Evolutionary conservation across 2,113 vertebrate genomes (phyloP).

Genomic region (Orcinus orca): DNA sequence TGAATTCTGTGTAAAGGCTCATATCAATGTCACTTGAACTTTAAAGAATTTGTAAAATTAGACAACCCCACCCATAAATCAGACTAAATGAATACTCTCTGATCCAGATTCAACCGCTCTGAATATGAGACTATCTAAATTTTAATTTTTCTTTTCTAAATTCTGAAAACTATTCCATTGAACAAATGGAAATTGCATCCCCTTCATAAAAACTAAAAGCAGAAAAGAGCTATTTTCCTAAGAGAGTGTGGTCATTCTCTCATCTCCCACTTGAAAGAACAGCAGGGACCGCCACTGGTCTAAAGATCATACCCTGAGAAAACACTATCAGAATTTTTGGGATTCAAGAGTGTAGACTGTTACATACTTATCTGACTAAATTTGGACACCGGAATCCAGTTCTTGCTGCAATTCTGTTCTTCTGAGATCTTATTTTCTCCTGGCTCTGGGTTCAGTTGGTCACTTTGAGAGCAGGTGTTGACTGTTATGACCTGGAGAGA

Average conservation of each 20-base stretch:
- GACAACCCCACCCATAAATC: neutral
- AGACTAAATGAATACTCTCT: neutral
- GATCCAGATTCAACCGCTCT: neutral
- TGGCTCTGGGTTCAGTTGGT: slow-evolving; percentile 78
- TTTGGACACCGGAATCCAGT: slow-evolving; percentile 88
- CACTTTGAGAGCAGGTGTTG: slow-evolving; percentile 80
- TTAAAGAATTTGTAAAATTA: neutral
- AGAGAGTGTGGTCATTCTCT: neutral
- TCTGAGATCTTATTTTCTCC: slow-evolving; percentile 70
- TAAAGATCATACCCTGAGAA: neutral
- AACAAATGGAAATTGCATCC: neutral
- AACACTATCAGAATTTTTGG: neutral
- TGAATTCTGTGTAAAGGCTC: neutral
- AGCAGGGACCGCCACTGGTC: neutral
- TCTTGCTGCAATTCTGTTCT: slow-evolving; percentile 74
- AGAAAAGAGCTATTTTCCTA: neutral
- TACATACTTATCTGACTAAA: slow-evolving; percentile 92
- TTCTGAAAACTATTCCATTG: neutral
- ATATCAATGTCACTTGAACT: neutral
- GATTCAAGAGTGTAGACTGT: neutral
- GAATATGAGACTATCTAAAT: neutral
- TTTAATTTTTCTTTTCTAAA: slow-evolving; percentile 6
- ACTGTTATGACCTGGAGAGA: slow-evolving; percentile 83
- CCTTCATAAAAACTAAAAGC: slow-evolving; percentile 14
- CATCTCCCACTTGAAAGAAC: neutral